Conservation (phyloP, 2,888 invertebrate genomes). For the Sycophila texana region DNA sequence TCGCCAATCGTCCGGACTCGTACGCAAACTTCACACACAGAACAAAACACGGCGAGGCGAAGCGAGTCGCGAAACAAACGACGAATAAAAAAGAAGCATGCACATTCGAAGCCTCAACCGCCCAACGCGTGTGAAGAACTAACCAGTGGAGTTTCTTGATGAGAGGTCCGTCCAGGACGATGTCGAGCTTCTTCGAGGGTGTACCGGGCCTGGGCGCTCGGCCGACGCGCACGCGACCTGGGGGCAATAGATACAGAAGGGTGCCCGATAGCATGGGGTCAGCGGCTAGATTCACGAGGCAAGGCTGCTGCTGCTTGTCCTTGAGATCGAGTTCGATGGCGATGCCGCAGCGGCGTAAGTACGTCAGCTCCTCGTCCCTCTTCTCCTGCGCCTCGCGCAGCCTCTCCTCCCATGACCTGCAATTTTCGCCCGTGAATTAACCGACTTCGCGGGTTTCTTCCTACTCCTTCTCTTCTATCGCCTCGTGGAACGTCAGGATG, state of each 20-base stretch:
- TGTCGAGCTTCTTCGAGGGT: constrained; percentile 75
- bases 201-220: constrained; percentile 68
- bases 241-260: constrained; percentile 77
- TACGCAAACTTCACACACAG: background rate
- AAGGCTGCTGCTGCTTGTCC: constrained; percentile 76
- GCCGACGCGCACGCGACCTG: constrained; percentile 77
- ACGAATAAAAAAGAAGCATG: constrained; percentile 26
- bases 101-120: constrained; percentile 10
- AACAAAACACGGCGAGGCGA: background rate
- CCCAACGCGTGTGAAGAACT: constrained; percentile 60
- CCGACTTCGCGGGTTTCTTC: background rate
- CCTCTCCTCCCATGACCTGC: constrained; percentile 77
- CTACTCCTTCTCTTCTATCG: background rate
- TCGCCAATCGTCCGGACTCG: background rate
- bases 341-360: constrained; percentile 79
- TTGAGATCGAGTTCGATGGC: constrained; percentile 76
- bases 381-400: constrained; percentile 76
- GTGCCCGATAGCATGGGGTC: constrained; percentile 82
- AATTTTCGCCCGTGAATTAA: constrained; percentile 55
- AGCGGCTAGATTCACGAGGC: constrained; percentile 80
- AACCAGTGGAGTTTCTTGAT: constrained; percentile 81
- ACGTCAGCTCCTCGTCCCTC: constrained; percentile 76
- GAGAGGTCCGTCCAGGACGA: constrained; percentile 80
- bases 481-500: no score
- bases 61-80: constrained; percentile 1